These are phyloP conservation scores for Gila robusta DNA, from an alignment of 2,797 vertebrate species.

Conservation along the genomic window DNA sequence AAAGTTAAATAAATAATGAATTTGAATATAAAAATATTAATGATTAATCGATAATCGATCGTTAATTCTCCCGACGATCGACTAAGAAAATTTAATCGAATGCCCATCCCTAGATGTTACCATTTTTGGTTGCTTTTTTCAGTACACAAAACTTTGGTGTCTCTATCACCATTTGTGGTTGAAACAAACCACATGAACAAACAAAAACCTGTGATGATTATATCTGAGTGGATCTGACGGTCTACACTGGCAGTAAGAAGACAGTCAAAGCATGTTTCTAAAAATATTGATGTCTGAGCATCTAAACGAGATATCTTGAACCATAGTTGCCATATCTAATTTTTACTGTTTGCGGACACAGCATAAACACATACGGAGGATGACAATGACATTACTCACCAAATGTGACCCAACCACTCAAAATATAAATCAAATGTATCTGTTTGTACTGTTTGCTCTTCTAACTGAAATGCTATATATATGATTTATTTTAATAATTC, in stretches of 20 bases:
- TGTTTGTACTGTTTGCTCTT: slow-evolving; percentile 1
- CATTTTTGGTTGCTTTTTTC: no score
- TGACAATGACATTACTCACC: neutral
- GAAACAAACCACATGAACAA: neutral
- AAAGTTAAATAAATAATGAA: no score
- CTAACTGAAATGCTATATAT: neutral
- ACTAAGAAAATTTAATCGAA: no score
- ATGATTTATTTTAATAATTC: neutral
- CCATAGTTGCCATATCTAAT: neutral
- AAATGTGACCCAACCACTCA: neutral
- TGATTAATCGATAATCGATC: no score
- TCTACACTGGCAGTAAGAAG: neutral
- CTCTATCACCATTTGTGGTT: neutral
- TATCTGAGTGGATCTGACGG: neutral
- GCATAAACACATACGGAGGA: neutral
- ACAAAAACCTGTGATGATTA: neutral
- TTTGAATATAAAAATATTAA: no score
- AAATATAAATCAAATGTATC: neutral
- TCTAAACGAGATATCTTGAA: neutral
- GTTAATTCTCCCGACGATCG: no score
- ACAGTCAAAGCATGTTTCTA: neutral
- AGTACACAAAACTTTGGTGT: no score
- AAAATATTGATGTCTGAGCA: neutral
- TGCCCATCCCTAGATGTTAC: no score
- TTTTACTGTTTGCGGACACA: neutral